Evolutionary conservation across 2,113 vertebrate species (phyloP).

Genomic region (Stercorarius parasiticus): DNA sequence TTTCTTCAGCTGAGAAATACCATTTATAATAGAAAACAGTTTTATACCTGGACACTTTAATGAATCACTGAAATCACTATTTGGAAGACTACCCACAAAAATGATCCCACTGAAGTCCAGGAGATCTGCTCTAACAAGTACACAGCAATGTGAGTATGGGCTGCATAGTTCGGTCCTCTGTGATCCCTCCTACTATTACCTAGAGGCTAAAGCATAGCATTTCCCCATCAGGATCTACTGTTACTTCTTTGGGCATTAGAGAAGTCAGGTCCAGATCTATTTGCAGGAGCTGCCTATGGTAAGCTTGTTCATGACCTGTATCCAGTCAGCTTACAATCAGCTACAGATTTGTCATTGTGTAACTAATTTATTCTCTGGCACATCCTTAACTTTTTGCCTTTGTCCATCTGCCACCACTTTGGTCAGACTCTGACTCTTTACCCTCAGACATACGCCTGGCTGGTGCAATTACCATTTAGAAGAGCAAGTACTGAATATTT

Average conservation of each 20-base stretch:
- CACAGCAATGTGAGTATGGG: not conserved
- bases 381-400: not conserved
- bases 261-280: not conserved
- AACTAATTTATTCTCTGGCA: conserved; percentile 24
- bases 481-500: not conserved
- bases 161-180: not conserved
- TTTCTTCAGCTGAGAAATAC: not conserved
- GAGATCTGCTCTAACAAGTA: not conserved
- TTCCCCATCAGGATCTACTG: not conserved
- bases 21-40: not conserved
- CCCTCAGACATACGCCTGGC: not conserved
- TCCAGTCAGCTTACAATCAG: not conserved
- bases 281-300: not conserved
- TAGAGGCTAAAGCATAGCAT: not conserved
- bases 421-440: not conserved
- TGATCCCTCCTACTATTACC: not conserved
- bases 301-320: not conserved
- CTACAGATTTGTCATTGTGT: not conserved
- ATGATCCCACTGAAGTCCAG: not conserved
- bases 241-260: not conserved
- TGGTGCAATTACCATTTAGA: not conserved
- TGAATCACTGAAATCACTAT: not conserved
- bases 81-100: not conserved
- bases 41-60: not conserved
- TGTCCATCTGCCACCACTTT: not conserved